phyloP scores from a whole-genome alignment of 2,888 invertebrate species.

The Cyclophora albipunctata region DNA sequence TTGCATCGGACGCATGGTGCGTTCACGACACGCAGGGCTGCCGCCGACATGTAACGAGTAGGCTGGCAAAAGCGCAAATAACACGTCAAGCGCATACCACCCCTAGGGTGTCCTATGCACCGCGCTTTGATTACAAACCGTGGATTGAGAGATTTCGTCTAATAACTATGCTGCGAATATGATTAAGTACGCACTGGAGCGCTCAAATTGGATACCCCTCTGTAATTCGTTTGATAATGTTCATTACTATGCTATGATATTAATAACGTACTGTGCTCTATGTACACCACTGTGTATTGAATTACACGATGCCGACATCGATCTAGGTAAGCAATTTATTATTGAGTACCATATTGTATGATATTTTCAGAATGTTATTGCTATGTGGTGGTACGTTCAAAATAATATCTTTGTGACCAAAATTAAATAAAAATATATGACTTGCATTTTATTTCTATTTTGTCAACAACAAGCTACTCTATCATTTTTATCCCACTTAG shows the following conservation, averaged over 20 bases:
- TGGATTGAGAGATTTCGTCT: constrained; percentile 22
- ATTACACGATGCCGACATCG: too few relatives aligned
- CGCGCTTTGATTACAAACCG: constrained; percentile 39
- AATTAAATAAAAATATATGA: too few relatives aligned
- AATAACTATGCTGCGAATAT: constrained; percentile 26
- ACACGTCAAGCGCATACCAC: constrained; percentile 57
- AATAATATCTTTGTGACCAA: too few relatives aligned
- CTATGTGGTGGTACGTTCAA: too few relatives aligned
- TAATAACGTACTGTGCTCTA: neutral
- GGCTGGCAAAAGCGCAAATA: constrained; percentile 64
- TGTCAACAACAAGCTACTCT: too few relatives aligned
- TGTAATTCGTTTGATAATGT: constrained; percentile 13
- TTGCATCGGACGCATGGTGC: constrained; percentile 3
- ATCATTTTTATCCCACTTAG: too few relatives aligned
- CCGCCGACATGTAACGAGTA: constrained; percentile 35
- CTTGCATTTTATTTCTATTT: too few relatives aligned
- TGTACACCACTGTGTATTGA: too few relatives aligned
- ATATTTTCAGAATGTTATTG: too few relatives aligned
- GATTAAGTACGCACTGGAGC: constrained; percentile 23
- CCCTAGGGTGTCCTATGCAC: constrained; percentile 14
- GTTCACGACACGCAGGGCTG: neutral
- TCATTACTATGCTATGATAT: constrained; percentile 5
- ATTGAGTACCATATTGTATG: too few relatives aligned
- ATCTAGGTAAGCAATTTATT: too few relatives aligned
- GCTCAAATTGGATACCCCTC: constrained; percentile 15